These are phyloP conservation scores for Naja naja DNA, from an alignment of 2,113 vertebrate genomes.

Conservation along the genomic window DNA sequence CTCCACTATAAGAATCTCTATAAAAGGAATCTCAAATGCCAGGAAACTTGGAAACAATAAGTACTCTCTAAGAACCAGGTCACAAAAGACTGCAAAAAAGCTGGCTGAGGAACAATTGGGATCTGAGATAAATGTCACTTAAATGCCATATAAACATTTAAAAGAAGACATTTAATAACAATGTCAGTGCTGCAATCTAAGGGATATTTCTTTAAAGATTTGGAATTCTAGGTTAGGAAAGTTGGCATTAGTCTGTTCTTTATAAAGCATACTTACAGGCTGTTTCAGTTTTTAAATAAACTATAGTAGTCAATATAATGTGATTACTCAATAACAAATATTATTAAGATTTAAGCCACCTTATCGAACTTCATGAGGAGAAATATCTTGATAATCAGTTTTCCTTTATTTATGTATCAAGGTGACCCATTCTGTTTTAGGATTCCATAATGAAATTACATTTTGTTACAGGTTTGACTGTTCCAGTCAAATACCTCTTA, in stretches of 20 bases:
- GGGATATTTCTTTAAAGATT: not conserved
- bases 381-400: not conserved
- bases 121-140: not conserved
- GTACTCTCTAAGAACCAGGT: not conserved
- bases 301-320: not conserved
- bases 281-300: not conserved
- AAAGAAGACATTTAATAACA: not conserved
- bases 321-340: not conserved
- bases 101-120: not conserved
- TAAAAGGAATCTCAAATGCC: not conserved
- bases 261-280: not conserved
- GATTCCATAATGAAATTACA: not conserved
- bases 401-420: not conserved
- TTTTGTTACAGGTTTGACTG: not conserved
- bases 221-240: not conserved
- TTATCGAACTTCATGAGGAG: not conserved
- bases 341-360: not conserved
- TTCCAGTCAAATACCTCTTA: not conserved
- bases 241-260: not conserved
- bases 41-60: conserved; percentile 29
- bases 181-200: not conserved
- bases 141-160: not conserved
- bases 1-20: not conserved
- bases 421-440: not conserved
- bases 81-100: not conserved